These are phyloP conservation scores for Caretta caretta DNA, from an alignment of 2,113 vertebrate species.

Conservation along the genomic window DNA sequence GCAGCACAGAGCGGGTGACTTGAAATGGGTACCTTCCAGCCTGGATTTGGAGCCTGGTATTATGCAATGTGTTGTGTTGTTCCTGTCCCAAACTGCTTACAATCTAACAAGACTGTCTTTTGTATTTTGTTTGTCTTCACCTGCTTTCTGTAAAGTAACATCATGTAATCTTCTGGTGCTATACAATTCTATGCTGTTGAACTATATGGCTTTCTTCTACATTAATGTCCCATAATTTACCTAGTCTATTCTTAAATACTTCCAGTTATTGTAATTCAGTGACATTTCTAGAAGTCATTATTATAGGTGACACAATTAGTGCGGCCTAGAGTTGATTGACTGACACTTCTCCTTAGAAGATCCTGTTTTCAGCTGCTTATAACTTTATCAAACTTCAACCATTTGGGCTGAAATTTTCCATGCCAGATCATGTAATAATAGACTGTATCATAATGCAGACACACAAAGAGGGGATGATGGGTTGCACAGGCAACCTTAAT, in stretches of 20 bases:
- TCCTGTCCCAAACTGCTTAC: too few relatives aligned
- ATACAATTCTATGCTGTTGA: accelerated
- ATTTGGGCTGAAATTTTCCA: neutral
- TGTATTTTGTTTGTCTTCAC: neutral
- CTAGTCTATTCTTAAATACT: neutral
- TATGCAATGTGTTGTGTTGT: neutral
- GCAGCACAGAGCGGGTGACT: neutral
- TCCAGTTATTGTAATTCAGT: accelerated
- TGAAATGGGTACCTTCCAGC: neutral
- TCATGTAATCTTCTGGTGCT: accelerated
- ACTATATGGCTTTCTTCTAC: neutral
- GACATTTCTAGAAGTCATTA: neutral
- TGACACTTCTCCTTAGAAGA: neutral
- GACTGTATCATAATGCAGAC: neutral
- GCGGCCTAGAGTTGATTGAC: neutral
- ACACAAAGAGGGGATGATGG: neutral
- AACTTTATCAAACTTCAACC: neutral
- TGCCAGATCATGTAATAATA: neutral
- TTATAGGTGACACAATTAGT: accelerated
- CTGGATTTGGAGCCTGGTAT: neutral
- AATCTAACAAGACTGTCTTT: neutral
- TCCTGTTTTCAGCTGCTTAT: neutral
- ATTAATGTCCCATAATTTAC: neutral
- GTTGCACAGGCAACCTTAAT: neutral
- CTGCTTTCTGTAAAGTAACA: accelerated